These are phyloP conservation scores for Etheostoma spectabile DNA, from an alignment of 2,113 vertebrate genomes.

Conservation along the genomic window DNA sequence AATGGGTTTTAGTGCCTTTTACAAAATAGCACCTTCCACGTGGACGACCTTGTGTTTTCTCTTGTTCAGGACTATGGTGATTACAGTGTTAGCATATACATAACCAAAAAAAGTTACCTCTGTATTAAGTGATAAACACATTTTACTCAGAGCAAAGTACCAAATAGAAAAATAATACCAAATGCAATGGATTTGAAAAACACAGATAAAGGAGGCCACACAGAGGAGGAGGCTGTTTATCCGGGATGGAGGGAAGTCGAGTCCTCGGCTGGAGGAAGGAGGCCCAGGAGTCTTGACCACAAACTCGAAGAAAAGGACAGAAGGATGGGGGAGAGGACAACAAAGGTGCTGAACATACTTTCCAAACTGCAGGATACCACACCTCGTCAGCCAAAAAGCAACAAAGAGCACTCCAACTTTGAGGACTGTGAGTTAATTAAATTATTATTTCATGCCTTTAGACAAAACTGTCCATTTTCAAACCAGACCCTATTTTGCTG, in stretches of 20 bases:
- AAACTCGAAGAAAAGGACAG: conserved; percentile 39
- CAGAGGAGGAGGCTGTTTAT: conserved; percentile 41
- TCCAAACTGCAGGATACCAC: conserved; percentile 75
- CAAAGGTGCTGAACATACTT: conserved; percentile 70
- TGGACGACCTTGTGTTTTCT: conserved; percentile 13
- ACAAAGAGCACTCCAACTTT: conserved; percentile 67
- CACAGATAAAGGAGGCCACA: conserved; percentile 1
- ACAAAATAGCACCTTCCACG: conserved; percentile 46
- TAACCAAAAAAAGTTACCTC: background rate
- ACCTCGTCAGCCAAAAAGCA: conserved; percentile 8
- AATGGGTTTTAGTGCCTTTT: conserved; percentile 48
- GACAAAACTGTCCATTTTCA: background rate
- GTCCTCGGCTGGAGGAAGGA: conserved; percentile 8
- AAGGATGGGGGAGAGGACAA: conserved; percentile 67
- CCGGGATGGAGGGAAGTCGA: conserved; percentile 4
- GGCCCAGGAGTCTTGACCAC: background rate
- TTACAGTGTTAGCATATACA: conserved; percentile 5
- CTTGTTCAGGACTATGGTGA: background rate
- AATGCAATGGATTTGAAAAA: background rate
- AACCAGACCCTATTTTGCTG: background rate
- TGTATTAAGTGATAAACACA: background rate
- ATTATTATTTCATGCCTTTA: background rate
- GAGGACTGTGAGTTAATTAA: conserved; percentile 76
- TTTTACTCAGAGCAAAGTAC: background rate
- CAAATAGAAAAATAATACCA: background rate